Percentiles rank a stretch among this genome's conserved stretches.
phyloP scores from a whole-genome alignment of 2,888 invertebrate genomes.

The Temnothorax unifasciatus region DNA sequence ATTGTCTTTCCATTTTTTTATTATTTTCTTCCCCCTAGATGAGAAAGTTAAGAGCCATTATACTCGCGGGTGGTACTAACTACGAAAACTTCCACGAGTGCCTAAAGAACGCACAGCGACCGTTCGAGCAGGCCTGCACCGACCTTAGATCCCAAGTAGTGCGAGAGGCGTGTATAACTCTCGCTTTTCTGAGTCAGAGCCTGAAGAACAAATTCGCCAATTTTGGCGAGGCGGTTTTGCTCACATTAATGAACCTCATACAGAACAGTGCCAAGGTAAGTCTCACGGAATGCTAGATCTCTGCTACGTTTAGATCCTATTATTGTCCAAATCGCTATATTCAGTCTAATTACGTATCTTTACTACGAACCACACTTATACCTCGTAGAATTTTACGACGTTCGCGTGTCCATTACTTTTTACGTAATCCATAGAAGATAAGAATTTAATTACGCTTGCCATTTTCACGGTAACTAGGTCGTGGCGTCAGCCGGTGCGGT shows the following conservation, averaged over 20 bases:
- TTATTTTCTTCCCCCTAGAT: constrained; percentile 87
- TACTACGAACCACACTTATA: neutral
- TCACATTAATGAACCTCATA: constrained; percentile 95
- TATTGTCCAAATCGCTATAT: constrained; percentile 28
- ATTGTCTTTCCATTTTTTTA: constrained; percentile 68
- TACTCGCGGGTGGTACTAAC: constrained; percentile 93
- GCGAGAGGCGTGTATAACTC: constrained; percentile 97
- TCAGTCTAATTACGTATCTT: neutral
- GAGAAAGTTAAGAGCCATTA: constrained; percentile 93
- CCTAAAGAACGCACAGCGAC: constrained; percentile 92
- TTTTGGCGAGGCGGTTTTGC: constrained; percentile 94
- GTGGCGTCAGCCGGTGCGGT: constrained; percentile 96
- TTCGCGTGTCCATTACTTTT: neutral
- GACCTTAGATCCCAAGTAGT: constrained; percentile 98
- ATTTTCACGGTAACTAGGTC: constrained; percentile 87
- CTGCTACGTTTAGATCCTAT: constrained; percentile 14
- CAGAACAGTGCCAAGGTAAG: constrained; percentile 97
- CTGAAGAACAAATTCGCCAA: constrained; percentile 94
- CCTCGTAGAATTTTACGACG: constrained; percentile 19
- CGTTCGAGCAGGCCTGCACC: constrained; percentile 93
- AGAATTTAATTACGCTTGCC: constrained; percentile 40
- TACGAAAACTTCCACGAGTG: constrained; percentile 91
- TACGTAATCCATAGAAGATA: constrained; percentile 20
- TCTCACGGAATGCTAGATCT: constrained; percentile 32
- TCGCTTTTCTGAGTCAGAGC: constrained; percentile 96